A percentile compares a stretch with the other conserved stretches of the same genome.
These are phyloP conservation scores for Tylochromis polylepis DNA, from an alignment of 2,113 vertebrate genomes.

Conservation along the genomic window DNA sequence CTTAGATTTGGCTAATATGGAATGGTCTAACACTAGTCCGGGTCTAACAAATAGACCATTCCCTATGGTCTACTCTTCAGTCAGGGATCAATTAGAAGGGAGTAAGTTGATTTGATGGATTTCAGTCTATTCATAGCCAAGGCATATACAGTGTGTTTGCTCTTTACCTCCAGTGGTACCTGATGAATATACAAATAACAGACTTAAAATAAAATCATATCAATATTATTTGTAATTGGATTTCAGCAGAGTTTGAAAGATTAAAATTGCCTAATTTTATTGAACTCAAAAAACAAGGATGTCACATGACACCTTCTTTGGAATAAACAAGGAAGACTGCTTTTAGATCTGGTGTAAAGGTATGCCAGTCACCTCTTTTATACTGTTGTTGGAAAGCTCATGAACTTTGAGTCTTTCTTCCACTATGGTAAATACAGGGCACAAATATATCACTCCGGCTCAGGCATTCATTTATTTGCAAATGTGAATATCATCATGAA, in stretches of 20 bases:
- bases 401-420: conserved; percentile 17
- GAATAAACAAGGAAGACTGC: neutral
- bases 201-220: neutral
- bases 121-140: neutral
- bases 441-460: neutral
- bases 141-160: neutral
- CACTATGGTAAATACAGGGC: neutral
- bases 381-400: conserved; percentile 1
- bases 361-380: conserved; percentile 28
- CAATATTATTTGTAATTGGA: neutral
- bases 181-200: neutral
- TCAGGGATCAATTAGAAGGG: neutral
- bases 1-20: conserved; percentile 2
- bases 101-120: conserved; percentile 11
- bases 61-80: neutral
- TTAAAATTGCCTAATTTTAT: neutral
- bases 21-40: neutral
- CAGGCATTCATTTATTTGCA: conserved; percentile 8
- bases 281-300: neutral
- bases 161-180: neutral
- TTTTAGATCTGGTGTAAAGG: neutral
- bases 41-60: neutral
- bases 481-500: conserved; percentile 26
- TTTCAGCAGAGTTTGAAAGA: neutral
- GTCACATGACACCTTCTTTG: neutral